A percentile compares a stretch with the other conserved stretches of the same genome.
Conservation (phyloP, 2,797 vertebrate species). For the Heterohyrax brucei region DNA sequence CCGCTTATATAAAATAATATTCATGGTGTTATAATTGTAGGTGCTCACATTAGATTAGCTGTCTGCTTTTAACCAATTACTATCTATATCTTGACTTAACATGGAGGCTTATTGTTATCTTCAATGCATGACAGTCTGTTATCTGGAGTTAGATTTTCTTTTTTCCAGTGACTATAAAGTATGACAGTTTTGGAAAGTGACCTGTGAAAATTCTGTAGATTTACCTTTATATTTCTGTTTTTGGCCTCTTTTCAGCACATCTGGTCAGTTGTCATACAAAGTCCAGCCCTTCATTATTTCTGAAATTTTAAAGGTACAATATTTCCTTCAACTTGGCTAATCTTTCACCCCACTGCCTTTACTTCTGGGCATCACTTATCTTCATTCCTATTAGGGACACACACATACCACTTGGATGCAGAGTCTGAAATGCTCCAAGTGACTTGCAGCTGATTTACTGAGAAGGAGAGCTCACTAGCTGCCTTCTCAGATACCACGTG, state of each 20-base stretch:
- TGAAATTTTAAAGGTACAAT: not conserved
- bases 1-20: not conserved
- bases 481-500: accelerated
- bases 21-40: not conserved
- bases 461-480: not conserved
- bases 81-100: not conserved
- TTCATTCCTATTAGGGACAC: not conserved
- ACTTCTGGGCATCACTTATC: not conserved
- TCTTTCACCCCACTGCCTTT: not conserved
- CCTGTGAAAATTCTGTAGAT: not conserved
- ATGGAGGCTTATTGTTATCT: not conserved
- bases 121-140: not conserved
- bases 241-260: not conserved
- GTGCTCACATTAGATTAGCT: not conserved
- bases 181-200: conserved; percentile 8
- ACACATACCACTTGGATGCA: not conserved
- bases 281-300: not conserved
- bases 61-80: not conserved
- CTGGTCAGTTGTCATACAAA: not conserved
- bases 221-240: conserved; percentile 13
- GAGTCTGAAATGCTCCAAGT: not conserved
- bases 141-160: not conserved
- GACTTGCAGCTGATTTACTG: not conserved
- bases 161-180: not conserved
- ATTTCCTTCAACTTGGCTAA: not conserved